These are phyloP conservation scores for Boleophthalmus pectinirostris DNA, from an alignment of 2,113 vertebrate species.

Conservation along the genomic window DNA sequence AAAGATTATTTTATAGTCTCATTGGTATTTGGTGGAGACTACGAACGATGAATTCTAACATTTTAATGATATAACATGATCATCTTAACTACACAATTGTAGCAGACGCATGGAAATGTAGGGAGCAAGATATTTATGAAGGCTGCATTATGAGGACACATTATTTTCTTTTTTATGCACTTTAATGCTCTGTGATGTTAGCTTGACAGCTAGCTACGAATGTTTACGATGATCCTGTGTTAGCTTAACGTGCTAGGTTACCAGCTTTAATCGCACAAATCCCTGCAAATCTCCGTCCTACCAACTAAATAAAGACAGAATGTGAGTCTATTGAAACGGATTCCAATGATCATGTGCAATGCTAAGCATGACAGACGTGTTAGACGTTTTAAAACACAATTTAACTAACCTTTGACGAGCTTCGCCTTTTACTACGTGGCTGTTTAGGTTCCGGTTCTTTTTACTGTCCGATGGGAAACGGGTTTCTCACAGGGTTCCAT, in stretches of 20 bases:
- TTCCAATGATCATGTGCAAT: neutral
- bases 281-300: neutral
- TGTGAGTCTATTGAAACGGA: neutral
- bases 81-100: neutral
- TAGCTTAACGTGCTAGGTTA: slow-evolving; percentile 54
- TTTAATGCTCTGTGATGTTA: slow-evolving; percentile 20
- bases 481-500: neutral
- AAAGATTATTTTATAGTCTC: neutral
- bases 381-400: slow-evolving; percentile 24
- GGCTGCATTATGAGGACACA: accelerated
- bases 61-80: neutral
- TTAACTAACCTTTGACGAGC: slow-evolving; percentile 61
- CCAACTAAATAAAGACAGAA: neutral
- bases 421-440: slow-evolving; percentile 76
- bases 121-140: neutral
- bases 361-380: slow-evolving; percentile 39
- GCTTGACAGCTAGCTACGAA: slow-evolving; percentile 21
- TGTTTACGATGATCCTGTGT: slow-evolving; percentile 50
- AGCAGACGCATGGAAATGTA: neutral
- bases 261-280: slow-evolving; percentile 16
- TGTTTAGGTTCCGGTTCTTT: slow-evolving; percentile 62
- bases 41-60: neutral
- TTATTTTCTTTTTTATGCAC: neutral
- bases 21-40: neutral
- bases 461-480: slow-evolving; percentile 68